phyloP scores from a whole-genome alignment of 2,888 invertebrate genomes.

The Orthonevra nobilis region DNA sequence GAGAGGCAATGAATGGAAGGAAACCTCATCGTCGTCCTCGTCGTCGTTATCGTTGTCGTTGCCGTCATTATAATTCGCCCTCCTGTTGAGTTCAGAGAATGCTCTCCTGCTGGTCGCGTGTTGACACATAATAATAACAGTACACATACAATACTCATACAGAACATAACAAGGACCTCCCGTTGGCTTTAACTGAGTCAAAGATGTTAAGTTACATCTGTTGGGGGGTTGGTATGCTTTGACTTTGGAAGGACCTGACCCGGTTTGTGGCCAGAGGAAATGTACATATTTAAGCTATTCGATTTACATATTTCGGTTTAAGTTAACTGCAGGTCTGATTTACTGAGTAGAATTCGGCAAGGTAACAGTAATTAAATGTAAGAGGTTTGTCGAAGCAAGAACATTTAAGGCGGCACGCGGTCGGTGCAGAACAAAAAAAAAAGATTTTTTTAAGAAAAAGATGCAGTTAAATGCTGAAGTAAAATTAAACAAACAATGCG shows the following conservation, averaged over 20 bases:
- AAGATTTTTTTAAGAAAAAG: no score
- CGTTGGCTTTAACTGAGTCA: conserved; percentile 28
- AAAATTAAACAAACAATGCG: no score
- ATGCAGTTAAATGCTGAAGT: no score
- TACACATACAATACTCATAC: conserved; percentile 9
- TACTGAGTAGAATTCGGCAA: conserved; percentile 51
- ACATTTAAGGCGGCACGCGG: no score
- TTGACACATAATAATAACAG: conserved; percentile 59
- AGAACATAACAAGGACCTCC: conserved; percentile 35
- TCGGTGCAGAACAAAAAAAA: no score
- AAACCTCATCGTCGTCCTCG: conserved; percentile 20
- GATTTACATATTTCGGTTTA: conserved; percentile 42
- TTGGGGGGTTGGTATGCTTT: no score
- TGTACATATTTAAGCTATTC: no score
- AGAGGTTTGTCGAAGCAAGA: no score
- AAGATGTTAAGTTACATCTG: no score
- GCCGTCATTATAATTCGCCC: neutral
- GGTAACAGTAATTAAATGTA: conserved; percentile 50
- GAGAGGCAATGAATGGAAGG: conserved; percentile 31
- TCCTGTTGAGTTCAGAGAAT: conserved; percentile 27
- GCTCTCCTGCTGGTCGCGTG: conserved; percentile 52
- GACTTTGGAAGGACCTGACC: no score
- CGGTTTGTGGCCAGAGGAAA: neutral
- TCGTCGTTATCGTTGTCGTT: conserved; percentile 2
- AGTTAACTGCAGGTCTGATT: conserved; percentile 39